phyloP scores from a whole-genome alignment of 2,113 vertebrate genomes.

The Petromus typicus region DNA sequence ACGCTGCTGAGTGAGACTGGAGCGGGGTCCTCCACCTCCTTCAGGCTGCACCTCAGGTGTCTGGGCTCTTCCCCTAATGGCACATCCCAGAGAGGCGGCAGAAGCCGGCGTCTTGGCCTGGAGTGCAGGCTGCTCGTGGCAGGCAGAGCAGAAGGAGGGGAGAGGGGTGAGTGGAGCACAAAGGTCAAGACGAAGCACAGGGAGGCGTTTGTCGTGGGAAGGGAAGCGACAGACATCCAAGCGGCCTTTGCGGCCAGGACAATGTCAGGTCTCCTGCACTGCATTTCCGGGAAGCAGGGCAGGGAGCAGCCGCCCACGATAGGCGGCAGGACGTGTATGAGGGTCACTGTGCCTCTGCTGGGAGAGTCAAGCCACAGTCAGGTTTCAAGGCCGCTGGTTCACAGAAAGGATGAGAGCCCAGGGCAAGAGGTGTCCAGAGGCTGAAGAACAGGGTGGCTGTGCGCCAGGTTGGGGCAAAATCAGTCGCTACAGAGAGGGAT shows the following conservation, averaged over 20 bases:
- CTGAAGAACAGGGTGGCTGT: background rate
- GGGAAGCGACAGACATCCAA: no score
- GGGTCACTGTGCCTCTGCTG: background rate
- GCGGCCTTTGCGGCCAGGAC: background rate
- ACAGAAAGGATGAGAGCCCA: background rate
- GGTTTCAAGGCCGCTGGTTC: background rate
- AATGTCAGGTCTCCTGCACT: background rate
- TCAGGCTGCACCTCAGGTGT: background rate
- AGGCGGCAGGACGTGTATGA: background rate
- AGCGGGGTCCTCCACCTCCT: background rate
- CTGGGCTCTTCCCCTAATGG: conserved; percentile 23
- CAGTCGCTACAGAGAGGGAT: background rate
- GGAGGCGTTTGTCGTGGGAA: background rate
- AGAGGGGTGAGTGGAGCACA: background rate
- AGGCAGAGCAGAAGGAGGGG: background rate
- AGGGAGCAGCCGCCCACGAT: background rate
- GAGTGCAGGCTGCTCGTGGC: background rate
- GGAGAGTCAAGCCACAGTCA: background rate
- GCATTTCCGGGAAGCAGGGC: background rate
- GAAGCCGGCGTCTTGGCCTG: background rate
- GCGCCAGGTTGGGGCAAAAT: background rate
- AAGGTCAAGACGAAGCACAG: background rate
- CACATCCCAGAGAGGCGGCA: background rate
- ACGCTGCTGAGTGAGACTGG: no score
- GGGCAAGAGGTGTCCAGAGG: background rate